A percentile compares a stretch with the other conserved stretches of the same genome.
Conservation (phyloP, 2,113 vertebrate genomes). For the Epinephelus moara region DNA sequence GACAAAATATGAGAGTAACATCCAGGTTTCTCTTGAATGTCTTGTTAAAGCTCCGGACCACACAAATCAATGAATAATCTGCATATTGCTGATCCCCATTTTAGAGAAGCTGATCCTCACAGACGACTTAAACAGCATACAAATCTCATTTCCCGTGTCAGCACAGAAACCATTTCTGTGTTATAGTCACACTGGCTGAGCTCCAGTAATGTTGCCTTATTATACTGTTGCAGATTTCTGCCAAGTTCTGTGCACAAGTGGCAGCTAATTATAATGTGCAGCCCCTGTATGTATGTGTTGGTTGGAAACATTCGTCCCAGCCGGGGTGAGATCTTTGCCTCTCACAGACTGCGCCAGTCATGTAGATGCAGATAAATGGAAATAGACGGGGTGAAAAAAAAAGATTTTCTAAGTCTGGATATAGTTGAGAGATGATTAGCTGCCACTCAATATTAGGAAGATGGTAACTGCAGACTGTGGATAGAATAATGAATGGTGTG, state of each 20-base stretch:
- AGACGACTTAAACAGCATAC: not conserved
- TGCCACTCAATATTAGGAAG: constrained; percentile 41
- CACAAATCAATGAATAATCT: constrained; percentile 3
- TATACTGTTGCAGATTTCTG: not conserved
- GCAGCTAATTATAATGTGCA: constrained; percentile 27
- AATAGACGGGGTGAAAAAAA: not conserved
- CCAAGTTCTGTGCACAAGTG: constrained; percentile 10
- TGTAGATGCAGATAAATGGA: not conserved
- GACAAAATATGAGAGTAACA: not conserved
- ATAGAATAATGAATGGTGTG: constrained; percentile 52
- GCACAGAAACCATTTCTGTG: constrained; percentile 3
- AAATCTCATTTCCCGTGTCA: not conserved
- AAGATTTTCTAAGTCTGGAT: constrained; percentile 9
- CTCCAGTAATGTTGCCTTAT: constrained; percentile 14
- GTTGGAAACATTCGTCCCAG: not conserved
- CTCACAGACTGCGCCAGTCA: not conserved
- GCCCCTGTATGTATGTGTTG: not conserved
- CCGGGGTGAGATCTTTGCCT: not conserved
- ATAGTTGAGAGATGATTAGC: constrained; percentile 46
- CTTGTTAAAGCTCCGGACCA: not conserved
- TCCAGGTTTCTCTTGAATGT: not conserved
- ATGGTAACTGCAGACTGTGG: constrained; percentile 28
- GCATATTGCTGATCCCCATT: constrained; percentile 3
- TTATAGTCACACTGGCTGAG: not conserved
- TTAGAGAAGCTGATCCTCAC: not conserved